phyloP scores from a whole-genome alignment of 2,888 invertebrate species.

The Erebia ligea region DNA sequence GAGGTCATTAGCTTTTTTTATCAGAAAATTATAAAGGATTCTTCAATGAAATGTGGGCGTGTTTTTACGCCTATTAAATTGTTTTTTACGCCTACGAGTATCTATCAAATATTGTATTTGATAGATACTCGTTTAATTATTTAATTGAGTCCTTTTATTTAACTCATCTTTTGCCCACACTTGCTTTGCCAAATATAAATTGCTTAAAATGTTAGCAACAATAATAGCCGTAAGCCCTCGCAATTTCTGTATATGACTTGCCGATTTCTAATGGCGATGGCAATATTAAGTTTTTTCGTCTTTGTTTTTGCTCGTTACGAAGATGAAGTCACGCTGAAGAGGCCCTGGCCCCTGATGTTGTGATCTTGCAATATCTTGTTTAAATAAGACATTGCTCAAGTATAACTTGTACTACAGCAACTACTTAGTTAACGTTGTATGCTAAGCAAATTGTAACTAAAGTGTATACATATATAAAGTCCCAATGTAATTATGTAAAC shows the following conservation, averaged over 20 bases:
- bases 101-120: neutral
- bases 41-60: neutral
- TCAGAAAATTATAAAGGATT: neutral
- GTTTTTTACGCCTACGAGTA: no score
- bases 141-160: slow-evolving; percentile 3
- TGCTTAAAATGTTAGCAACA: neutral
- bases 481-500: no score
- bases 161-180: neutral
- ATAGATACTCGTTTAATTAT: no score
- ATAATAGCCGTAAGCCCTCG: neutral
- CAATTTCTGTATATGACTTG: slow-evolving; percentile 15
- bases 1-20: neutral
- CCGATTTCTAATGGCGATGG: slow-evolving; percentile 17
- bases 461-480: no score
- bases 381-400: neutral
- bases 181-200: neutral
- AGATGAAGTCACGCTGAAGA: slow-evolving; percentile 68
- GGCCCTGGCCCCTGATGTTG: slow-evolving; percentile 22
- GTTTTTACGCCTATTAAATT: neutral
- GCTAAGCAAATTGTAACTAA: neutral
- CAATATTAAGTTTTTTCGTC: slow-evolving; percentile 6
- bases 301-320: slow-evolving; percentile 75
- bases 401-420: neutral
- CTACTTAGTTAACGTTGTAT: no score
- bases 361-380: neutral